Base-by-base conservation (phyloP, 2,113 vertebrate genomes). In the Amia ocellicauda region DNA sequence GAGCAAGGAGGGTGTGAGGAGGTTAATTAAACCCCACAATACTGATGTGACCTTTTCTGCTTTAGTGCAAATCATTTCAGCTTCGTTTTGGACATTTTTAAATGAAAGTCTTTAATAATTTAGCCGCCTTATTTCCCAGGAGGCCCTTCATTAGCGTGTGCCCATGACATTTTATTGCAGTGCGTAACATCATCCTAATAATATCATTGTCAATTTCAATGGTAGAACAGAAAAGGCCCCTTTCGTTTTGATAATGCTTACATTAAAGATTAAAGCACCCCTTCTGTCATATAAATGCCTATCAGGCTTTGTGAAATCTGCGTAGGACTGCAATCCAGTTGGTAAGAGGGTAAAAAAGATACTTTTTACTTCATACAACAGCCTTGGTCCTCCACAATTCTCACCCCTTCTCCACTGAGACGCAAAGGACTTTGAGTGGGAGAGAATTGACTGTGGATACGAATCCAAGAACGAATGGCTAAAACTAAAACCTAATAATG, bases 81-180 rank as follows among this genome's bases (percentile, higher is more conserved):
- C 51, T 40, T 52, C 16, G 26, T 86, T 86, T 84, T 85, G 79
- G 80, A 80, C 77, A 78, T 85, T 84, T 85, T 84, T 85, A 85
- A 90, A 88, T 88, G 84, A 89, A 88, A 87, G 83, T 76, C 82
- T 86, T 90, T 88, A 85, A 90, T 89, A 90, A 90, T 89, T 85
- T 80, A 86, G 88, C 83, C 78, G 78, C 86, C 85, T 84, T 82
- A 82, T 80, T 85, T 85, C 85, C 87, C 82, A 64, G 63, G 80
- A 86, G 85, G 78, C 75, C 75, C 77, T 82, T 87, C 85, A 85
- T 89, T 88, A 89, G 82, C 76, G 73, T 76, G 77, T 72, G 78
- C 74, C 77, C 42, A 63, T 83, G 85, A 88, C 82, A 85, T 87
- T 86, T 82, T 68, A 73, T 77, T 24, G 16, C 17, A 22, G 7